Evolutionary conservation across 2,113 vertebrate species (phyloP).

Genomic region (Grammatotria lemairii): DNA sequence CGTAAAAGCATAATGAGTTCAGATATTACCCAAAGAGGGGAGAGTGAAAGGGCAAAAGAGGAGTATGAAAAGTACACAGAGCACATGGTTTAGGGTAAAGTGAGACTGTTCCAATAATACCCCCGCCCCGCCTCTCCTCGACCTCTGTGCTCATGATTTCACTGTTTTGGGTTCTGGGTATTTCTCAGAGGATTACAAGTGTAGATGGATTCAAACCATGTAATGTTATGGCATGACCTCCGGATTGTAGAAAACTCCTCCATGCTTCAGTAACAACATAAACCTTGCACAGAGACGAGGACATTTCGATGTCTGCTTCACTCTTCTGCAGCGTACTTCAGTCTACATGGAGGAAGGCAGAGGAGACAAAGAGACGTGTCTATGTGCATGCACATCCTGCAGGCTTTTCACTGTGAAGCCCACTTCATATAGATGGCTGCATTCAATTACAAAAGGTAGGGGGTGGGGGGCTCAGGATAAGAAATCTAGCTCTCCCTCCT

Average conservation of each 20-base stretch:
- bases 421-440: slow-evolving; percentile 31
- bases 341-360: background rate
- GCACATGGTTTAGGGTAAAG: slow-evolving; percentile 45
- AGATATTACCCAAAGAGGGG: slow-evolving; percentile 10
- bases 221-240: slow-evolving; percentile 19
- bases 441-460: slow-evolving; percentile 48
- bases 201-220: slow-evolving; percentile 33
- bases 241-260: background rate
- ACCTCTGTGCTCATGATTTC: slow-evolving; percentile 32
- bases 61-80: slow-evolving; percentile 26
- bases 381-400: background rate
- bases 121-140: background rate
- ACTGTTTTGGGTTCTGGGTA: slow-evolving; percentile 30
- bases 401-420: slow-evolving; percentile 23
- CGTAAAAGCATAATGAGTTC: background rate
- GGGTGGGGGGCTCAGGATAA: background rate
- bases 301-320: background rate
- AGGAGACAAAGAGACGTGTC: background rate
- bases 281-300: background rate
- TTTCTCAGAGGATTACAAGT: slow-evolving; percentile 47
- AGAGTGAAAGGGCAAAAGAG: background rate
- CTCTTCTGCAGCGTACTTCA: background rate
- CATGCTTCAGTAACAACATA: slow-evolving; percentile 8
- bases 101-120: slow-evolving; percentile 30
- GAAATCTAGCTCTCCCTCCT: slow-evolving; percentile 24